These are phyloP conservation scores for Hylaeus anthracinus DNA, from an alignment of 1,140 invertebrate genomes.

Conservation along the genomic window DNA sequence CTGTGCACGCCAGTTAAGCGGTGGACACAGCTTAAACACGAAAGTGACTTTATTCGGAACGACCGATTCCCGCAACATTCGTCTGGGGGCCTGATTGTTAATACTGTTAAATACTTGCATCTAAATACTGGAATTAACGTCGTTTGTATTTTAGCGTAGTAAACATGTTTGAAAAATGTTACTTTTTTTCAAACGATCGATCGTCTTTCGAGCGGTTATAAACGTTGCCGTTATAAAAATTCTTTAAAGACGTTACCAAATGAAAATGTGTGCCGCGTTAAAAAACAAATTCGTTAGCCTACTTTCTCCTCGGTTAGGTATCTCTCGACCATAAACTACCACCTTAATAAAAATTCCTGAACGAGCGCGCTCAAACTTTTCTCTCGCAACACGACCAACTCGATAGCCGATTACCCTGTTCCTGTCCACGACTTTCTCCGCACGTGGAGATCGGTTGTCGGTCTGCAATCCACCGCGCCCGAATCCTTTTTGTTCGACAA, in stretches of 20 bases:
- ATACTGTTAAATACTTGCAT: no score
- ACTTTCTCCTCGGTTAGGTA: background rate
- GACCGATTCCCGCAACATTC: no score
- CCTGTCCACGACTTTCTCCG: conserved; percentile 18
- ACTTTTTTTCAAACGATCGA: no score
- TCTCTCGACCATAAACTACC: background rate
- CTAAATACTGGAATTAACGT: no score
- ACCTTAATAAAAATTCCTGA: background rate
- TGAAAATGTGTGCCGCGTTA: background rate
- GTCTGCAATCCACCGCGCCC: conserved; percentile 26
- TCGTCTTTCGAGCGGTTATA: no score
- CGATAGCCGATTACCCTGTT: conserved; percentile 13
- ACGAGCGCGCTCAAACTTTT: conserved; percentile 18
- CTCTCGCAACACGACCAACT: background rate
- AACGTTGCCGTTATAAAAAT: no score
- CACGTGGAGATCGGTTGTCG: conserved; percentile 5
- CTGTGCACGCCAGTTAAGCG: no score
- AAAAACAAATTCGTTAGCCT: conserved; percentile 2
- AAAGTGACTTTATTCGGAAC: no score
- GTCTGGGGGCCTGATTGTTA: no score
- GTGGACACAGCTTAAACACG: no score
- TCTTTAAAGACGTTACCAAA: background rate
- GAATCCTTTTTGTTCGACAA: conserved; percentile 48
- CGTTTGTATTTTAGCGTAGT: no score
- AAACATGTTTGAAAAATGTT: no score